phyloP scores from a whole-genome alignment of 2,888 invertebrate genomes.

The Lasioglossum morio region DNA sequence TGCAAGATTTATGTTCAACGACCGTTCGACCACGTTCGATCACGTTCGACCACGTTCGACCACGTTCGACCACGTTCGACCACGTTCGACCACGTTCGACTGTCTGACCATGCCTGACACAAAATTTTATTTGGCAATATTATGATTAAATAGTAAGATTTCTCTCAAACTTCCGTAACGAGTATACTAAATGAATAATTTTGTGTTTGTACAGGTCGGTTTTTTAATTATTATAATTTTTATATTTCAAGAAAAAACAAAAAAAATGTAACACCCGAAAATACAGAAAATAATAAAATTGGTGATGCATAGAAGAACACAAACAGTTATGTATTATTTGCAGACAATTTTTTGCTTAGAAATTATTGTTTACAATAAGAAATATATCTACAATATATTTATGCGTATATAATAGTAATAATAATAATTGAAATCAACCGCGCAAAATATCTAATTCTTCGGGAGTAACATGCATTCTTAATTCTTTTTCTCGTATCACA shows the following conservation, averaged over 20 bases:
- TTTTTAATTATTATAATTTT: background rate
- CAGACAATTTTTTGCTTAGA: too few relatives aligned
- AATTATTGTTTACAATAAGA: too few relatives aligned
- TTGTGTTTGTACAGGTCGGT: background rate
- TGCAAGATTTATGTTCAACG: too few relatives aligned
- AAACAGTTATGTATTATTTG: background rate
- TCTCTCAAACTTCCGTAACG: background rate
- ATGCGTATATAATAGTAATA: too few relatives aligned
- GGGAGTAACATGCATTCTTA: constrained; percentile 90
- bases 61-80: too few relatives aligned
- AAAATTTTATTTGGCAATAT: background rate
- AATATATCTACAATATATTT: too few relatives aligned
- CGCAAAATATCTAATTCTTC: constrained; percentile 90
- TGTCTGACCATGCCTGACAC: background rate
- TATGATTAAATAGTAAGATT: too few relatives aligned
- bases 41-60: too few relatives aligned
- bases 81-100: too few relatives aligned
- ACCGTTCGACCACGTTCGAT: too few relatives aligned
- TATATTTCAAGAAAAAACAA: too few relatives aligned
- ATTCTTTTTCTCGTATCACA: constrained; percentile 90
- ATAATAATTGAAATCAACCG: constrained; percentile 67
- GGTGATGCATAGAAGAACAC: background rate
- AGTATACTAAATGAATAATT: background rate
- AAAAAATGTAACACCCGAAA: constrained; percentile 13
- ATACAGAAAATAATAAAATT: background rate